Evolutionary conservation across 2,113 vertebrate genomes (phyloP).

Genomic region (Cavia aperea): DNA sequence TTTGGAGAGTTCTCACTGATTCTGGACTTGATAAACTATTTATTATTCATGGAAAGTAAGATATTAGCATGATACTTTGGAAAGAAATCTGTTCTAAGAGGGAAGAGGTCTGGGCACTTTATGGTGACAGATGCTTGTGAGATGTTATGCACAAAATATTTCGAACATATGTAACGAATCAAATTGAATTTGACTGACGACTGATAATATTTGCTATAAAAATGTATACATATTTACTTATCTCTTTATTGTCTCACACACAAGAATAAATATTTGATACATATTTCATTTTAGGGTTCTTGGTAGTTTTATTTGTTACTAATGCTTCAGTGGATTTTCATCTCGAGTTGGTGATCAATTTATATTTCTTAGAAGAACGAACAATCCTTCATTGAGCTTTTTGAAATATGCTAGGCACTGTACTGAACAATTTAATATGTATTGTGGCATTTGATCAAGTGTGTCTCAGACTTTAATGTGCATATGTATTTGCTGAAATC

Average conservation of each 20-base stretch:
- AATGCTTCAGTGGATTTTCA: background rate
- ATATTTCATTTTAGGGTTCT: background rate
- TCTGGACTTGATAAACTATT: constrained; percentile 3
- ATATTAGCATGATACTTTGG: constrained; percentile 19
- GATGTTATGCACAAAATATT: background rate
- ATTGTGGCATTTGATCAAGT: background rate
- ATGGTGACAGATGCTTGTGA: background rate
- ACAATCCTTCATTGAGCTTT: constrained; percentile 16
- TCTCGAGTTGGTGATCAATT: background rate
- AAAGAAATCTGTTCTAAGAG: constrained; percentile 6
- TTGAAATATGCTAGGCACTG: background rate
- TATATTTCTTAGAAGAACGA: constrained; percentile 30
- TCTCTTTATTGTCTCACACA: background rate
- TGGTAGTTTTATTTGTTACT: constrained; percentile 20
- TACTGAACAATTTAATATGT: background rate
- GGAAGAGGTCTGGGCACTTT: background rate
- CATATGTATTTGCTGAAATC: background rate
- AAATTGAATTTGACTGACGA: background rate
- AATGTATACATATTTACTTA: background rate
- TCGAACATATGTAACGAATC: background rate
- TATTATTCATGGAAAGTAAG: background rate
- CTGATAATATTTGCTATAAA: constrained; percentile 31
- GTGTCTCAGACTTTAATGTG: background rate
- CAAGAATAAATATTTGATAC: background rate
- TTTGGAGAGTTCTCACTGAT: background rate